Conservation (phyloP, 2,797 vertebrate genomes). For the Neomorphus geoffroyi region DNA sequence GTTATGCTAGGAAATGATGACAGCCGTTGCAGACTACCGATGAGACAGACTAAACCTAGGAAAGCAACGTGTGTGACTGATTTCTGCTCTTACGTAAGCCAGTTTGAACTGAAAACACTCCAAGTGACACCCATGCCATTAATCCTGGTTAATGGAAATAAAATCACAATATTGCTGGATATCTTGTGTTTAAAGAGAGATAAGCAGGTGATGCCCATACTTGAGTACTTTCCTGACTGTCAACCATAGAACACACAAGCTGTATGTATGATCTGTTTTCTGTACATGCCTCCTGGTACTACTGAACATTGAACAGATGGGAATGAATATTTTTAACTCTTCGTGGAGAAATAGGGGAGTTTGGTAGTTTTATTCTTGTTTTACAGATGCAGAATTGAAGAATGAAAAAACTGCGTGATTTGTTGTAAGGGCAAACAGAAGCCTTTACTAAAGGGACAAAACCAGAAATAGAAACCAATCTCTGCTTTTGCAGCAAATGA, state of each 20-base stretch:
- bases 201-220: neutral
- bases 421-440: neutral
- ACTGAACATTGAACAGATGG: accelerated
- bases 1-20: neutral
- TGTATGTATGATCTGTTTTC: neutral
- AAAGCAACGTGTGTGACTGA: neutral
- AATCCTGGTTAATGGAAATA: neutral
- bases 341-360: neutral
- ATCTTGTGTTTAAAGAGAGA: neutral
- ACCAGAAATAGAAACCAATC: neutral
- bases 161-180: neutral
- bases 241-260: neutral
- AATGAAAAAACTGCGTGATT: neutral
- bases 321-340: neutral
- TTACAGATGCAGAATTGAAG: neutral
- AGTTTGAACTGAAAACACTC: neutral
- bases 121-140: neutral
- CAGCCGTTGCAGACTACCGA: neutral
- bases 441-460: neutral
- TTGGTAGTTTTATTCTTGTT: neutral
- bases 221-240: neutral
- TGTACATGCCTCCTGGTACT: accelerated
- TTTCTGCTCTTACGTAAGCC: neutral
- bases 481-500: neutral
- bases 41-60: neutral